Evolutionary conservation across 2,113 vertebrate species (phyloP), one percentile per base, ranked within the genome.

Genomic region (Bostrychus sinensis): DNA sequence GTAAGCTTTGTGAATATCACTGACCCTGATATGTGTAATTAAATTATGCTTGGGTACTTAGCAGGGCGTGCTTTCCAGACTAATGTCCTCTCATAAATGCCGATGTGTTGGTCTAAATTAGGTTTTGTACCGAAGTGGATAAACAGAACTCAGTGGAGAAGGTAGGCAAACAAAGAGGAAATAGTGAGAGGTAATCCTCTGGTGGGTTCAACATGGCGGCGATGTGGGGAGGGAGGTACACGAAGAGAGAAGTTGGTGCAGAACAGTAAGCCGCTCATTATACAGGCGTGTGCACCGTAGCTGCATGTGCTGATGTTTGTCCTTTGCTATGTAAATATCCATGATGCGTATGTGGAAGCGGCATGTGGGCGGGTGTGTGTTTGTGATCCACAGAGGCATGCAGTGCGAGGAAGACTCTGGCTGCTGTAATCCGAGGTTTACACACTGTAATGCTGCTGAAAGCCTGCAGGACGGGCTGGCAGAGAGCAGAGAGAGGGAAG

Each of bases 371-470:
- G 74, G 55, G 73, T 73, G 83, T 51, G 70, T 80, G 80, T 83
- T 81, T 80, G 61, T 65, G 83, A 86, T 82, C 81, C 85, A 77
- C 68, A 82, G 80, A 87, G 77, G 80, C 86, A 84, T 76, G 81
- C 78, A 76, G 81, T 45, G 80, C 75, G 26, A 66, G 69, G 82
- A 78, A 80, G 72, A 85, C 72, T 78, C 54, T 68, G 75, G 77
- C 65, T 81, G 83, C 83, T 87, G 86, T 89, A 90, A 88, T 89
- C 87, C 79, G 55, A 81, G 87, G 83, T 90, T 90, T 90, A 90
- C 87, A 87, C 51, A 80, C 83, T 87, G 89, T 90, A 90, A 90
- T 87, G 71, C 87, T 82, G 60, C 84, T 65, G 72, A 81, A 87
- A 84, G 84, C 86, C 87, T 87, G 77, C 75, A 85, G 86, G 78